These are phyloP conservation scores for Semotilus atromaculatus DNA, from an alignment of 2,797 vertebrate genomes.

Conservation along the genomic window DNA sequence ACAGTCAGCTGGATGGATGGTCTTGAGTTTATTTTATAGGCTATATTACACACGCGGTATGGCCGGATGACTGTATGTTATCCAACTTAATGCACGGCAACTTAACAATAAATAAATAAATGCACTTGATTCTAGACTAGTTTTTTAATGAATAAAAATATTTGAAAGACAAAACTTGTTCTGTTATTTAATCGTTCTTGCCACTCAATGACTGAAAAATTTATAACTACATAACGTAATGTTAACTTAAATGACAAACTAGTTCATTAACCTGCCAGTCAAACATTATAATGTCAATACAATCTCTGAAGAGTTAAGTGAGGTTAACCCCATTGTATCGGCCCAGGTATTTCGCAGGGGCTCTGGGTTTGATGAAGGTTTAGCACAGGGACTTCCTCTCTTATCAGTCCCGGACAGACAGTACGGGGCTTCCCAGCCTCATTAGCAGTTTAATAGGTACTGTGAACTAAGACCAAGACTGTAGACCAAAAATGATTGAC, in stretches of 20 bases:
- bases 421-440: not conserved
- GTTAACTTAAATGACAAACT: not conserved
- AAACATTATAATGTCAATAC: not conserved
- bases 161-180: too few relatives aligned
- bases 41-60: not conserved
- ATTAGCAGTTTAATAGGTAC: slow-evolving; percentile 37
- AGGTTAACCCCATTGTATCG: not conserved
- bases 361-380: slow-evolving; percentile 19
- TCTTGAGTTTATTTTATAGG: not conserved
- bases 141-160: too few relatives aligned
- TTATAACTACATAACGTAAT: not conserved
- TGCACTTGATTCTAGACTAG: too few relatives aligned
- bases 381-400: not conserved
- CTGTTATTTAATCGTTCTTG: not conserved
- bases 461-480: slow-evolving; percentile 12
- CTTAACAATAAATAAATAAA: not conserved
- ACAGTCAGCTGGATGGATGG: not conserved
- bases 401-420: slow-evolving; percentile 53
- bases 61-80: not conserved
- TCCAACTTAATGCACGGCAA: not conserved
- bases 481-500: slow-evolving; percentile 37
- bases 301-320: not conserved
- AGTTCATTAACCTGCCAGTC: not conserved
- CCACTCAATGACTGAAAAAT: too few relatives aligned
- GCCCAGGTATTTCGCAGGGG: not conserved